These are phyloP conservation scores for Brachylomia viminalis DNA, from an alignment of 2,888 invertebrate species.

Conservation along the genomic window DNA sequence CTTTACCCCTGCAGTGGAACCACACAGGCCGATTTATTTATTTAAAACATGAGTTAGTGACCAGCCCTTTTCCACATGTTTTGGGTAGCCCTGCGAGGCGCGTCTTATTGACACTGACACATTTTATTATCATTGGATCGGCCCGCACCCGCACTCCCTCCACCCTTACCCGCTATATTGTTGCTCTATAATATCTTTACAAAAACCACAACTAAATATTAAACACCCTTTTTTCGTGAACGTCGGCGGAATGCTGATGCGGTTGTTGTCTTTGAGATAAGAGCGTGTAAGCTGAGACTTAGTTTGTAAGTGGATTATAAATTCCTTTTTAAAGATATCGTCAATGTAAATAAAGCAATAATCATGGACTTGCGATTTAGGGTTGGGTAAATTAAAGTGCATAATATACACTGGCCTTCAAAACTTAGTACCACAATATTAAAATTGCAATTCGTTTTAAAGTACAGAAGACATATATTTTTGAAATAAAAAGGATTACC, in stretches of 20 bases:
- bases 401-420: no score
- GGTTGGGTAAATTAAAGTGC: not conserved
- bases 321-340: not conserved
- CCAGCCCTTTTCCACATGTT: constrained; percentile 4
- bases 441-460: no score
- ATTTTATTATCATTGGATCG: constrained; percentile 74
- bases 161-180: constrained; percentile 44
- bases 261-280: constrained; percentile 33
- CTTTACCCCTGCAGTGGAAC: no score
- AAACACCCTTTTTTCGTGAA: constrained; percentile 62
- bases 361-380: not conserved
- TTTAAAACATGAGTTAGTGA: not conserved
- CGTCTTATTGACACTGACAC: constrained; percentile 72
- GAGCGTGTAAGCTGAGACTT: constrained; percentile 7
- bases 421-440: no score
- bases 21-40: not conserved
- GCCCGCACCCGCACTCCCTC: constrained; percentile 10
- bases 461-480: no score
- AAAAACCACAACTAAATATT: constrained; percentile 65
- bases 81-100: constrained; percentile 31
- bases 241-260: constrained; percentile 62
- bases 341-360: not conserved
- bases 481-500: no score
- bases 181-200: constrained; percentile 67
- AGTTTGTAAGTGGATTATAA: constrained; percentile 3